Evolutionary conservation across 2,113 vertebrate genomes (phyloP).

Genomic region (Neopipo cinnamomea): DNA sequence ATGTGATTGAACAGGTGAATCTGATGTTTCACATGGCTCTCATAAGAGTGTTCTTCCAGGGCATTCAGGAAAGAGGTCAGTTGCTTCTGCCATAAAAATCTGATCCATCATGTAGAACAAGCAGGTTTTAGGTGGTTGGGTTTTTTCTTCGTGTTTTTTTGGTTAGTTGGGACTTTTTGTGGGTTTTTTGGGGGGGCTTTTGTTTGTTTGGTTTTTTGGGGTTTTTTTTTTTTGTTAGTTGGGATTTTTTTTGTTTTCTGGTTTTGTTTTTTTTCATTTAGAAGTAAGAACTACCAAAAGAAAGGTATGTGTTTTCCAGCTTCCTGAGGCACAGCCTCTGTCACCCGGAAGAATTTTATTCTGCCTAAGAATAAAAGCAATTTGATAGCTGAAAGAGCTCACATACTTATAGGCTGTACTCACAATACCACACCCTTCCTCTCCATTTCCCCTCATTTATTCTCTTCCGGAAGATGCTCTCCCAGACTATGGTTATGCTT

Average conservation of each 20-base stretch:
- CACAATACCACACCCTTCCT: background rate
- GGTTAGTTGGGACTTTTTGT: background rate
- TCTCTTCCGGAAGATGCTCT: background rate
- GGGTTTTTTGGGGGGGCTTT: fast-evolving
- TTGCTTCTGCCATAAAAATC: background rate
- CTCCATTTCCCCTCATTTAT: background rate
- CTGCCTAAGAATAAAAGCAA: background rate
- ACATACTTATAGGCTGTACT: background rate
- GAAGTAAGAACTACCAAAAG: background rate
- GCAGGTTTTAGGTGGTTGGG: background rate
- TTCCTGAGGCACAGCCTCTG: background rate
- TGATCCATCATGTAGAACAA: background rate
- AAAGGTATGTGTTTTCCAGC: background rate
- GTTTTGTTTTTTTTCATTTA: background rate
- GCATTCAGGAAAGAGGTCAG: background rate
- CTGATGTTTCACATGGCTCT: background rate
- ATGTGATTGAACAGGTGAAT: background rate
- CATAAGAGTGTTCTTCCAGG: background rate
- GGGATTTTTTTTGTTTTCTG: too few relatives aligned
- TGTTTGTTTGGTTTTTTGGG: too few relatives aligned
- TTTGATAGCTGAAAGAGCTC: background rate
- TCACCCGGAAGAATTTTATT: background rate
- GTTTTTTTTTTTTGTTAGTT: too few relatives aligned
- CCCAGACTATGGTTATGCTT: background rate
- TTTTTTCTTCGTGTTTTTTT: background rate